phyloP scores from a whole-genome alignment of 2,797 vertebrate species.

The Danio choprae region DNA sequence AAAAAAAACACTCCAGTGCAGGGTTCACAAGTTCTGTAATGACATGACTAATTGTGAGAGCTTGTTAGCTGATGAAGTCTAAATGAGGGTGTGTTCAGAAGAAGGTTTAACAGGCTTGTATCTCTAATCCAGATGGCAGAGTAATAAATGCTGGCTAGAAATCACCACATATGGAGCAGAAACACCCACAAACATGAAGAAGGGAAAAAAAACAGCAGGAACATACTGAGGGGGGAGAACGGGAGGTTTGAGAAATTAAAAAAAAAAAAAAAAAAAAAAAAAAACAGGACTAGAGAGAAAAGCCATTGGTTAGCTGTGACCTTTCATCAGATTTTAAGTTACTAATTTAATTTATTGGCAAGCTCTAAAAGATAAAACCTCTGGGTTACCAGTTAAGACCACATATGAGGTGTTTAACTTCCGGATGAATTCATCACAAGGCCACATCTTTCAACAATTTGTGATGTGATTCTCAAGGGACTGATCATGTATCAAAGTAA shows the following conservation, averaged over 20 bases:
- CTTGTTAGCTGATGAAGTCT: conserved; percentile 45
- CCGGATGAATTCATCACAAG: conserved; percentile 1
- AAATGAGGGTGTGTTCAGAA: conserved; percentile 43
- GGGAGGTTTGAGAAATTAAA: not conserved
- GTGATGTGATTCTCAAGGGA: conserved; percentile 22
- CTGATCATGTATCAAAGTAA: conserved; percentile 42
- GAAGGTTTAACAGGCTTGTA: conserved; percentile 37
- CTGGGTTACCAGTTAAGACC: not conserved
- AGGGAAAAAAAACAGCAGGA: conserved; percentile 23
- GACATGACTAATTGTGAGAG: conserved; percentile 48
- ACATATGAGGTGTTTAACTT: not conserved
- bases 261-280: too few species aligned
- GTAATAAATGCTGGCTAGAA: conserved; percentile 51
- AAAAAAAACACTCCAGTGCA: not conserved
- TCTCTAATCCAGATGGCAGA: conserved; percentile 54
- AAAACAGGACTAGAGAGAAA: not conserved
- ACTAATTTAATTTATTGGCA: not conserved
- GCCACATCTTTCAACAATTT: not conserved
- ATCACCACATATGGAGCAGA: conserved; percentile 54
- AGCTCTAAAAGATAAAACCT: conserved; percentile 1
- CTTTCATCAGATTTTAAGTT: not conserved
- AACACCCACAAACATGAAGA: conserved; percentile 47
- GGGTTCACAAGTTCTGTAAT: conserved; percentile 42
- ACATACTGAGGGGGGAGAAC: conserved; percentile 15
- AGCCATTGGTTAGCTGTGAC: not conserved